A percentile compares a stretch with the other conserved stretches of the same genome.
Conservation (phyloP, 2,888 invertebrate species). For the Teleiodes luculella region DNA sequence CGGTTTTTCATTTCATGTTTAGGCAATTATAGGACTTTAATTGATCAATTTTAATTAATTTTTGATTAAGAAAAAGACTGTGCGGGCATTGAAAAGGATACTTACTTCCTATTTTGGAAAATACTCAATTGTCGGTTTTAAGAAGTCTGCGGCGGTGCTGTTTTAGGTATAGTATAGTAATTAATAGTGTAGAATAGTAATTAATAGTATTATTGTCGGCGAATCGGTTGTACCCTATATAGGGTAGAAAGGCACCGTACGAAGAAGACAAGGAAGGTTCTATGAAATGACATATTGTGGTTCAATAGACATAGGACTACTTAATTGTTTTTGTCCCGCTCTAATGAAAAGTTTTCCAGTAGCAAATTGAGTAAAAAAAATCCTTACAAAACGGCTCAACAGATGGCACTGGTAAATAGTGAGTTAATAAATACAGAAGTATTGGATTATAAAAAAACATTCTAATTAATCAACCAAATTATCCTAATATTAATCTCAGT, state of each 20-base stretch:
- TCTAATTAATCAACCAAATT: too few relatives aligned
- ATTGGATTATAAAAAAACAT: too few relatives aligned
- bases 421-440: too few relatives aligned
- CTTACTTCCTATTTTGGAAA: neutral
- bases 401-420: too few relatives aligned
- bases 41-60: constrained; percentile 7
- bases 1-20: constrained; percentile 6
- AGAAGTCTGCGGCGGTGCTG: neutral
- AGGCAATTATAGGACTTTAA: neutral
- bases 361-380: too few relatives aligned
- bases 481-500: too few relatives aligned
- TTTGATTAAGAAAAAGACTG: constrained; percentile 3
- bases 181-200: neutral
- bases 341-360: too few relatives aligned
- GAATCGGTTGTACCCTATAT: neutral
- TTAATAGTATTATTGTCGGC: neutral
- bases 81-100: neutral
- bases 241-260: neutral
- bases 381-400: too few relatives aligned
- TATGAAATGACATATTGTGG: too few relatives aligned
- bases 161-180: neutral
- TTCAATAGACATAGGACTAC: too few relatives aligned
- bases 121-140: neutral
- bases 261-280: neutral
- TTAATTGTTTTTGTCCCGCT: too few relatives aligned